These are phyloP conservation scores for Lepeophtheirus salmonis DNA, from an alignment of 1,140 invertebrate species.

Conservation along the genomic window DNA sequence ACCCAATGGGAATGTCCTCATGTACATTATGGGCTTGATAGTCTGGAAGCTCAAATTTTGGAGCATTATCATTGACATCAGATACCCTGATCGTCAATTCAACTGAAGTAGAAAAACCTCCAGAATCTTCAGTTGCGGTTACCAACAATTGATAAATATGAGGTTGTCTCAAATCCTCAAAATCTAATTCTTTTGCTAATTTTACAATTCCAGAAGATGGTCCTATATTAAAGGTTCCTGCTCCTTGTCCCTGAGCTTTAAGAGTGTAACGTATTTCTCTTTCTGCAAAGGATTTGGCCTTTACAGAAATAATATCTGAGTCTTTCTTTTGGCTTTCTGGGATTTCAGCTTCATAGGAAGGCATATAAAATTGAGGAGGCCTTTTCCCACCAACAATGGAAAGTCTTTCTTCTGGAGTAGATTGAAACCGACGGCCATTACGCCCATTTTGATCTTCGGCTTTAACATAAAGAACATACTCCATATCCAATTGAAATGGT, in stretches of 20 bases:
- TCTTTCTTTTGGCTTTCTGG: slow-evolving; percentile 89
- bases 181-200: slow-evolving; percentile 79
- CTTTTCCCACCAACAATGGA: slow-evolving; percentile 82
- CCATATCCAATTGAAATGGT: slow-evolving; percentile 82
- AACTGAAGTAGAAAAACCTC: slow-evolving; percentile 81
- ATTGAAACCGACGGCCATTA: slow-evolving; percentile 69
- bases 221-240: slow-evolving; percentile 83
- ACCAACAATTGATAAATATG: slow-evolving; percentile 78
- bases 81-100: slow-evolving; percentile 37
- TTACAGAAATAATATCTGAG: slow-evolving; percentile 85
- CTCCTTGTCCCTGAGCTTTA: slow-evolving; percentile 77
- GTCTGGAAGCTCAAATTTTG: slow-evolving; percentile 81
- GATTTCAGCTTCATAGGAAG: slow-evolving; percentile 76
- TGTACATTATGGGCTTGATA: slow-evolving; percentile 87
- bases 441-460: slow-evolving; percentile 84
- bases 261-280: slow-evolving; percentile 80
- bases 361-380: slow-evolving; percentile 82
- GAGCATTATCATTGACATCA: slow-evolving; percentile 85
- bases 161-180: slow-evolving; percentile 75
- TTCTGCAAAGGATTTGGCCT: slow-evolving; percentile 86
- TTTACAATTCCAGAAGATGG: slow-evolving; percentile 82
- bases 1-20: slow-evolving; percentile 74
- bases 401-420: slow-evolving; percentile 67
- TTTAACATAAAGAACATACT: slow-evolving; percentile 85
- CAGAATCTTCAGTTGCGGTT: slow-evolving; percentile 83